These are phyloP conservation scores for Autographa pulchrina DNA, from an alignment of 2,888 invertebrate genomes.

Conservation along the genomic window DNA sequence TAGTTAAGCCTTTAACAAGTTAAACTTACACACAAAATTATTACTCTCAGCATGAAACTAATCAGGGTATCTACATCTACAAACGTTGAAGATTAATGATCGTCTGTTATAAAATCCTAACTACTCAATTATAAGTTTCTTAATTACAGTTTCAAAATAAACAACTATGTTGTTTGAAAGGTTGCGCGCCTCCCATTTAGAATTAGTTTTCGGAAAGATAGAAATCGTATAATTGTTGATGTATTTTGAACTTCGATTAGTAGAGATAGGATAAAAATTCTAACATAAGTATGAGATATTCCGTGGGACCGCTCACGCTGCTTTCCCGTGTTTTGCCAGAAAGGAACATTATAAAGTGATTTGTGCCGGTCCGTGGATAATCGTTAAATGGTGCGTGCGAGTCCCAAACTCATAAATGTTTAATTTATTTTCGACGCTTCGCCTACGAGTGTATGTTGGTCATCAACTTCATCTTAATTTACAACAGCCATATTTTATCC, in stretches of 20 bases:
- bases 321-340: slow-evolving; percentile 63
- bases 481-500: slow-evolving; percentile 17
- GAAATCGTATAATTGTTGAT: slow-evolving; percentile 41
- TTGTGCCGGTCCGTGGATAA: slow-evolving; percentile 73
- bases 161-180: slow-evolving; percentile 64
- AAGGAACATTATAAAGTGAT: slow-evolving; percentile 77
- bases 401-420: slow-evolving; percentile 70
- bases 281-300: slow-evolving; percentile 23
- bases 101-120: slow-evolving; percentile 57
- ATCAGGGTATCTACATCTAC: slow-evolving; percentile 33
- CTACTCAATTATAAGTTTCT: slow-evolving; percentile 61
- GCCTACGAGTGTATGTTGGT: slow-evolving; percentile 37
- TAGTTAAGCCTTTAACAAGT: slow-evolving; percentile 16
- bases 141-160: slow-evolving; percentile 66
- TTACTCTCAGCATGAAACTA: slow-evolving; percentile 20
- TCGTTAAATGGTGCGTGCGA: slow-evolving; percentile 71
- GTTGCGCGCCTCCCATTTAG: slow-evolving; percentile 28
- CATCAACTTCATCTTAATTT: slow-evolving; percentile 49
- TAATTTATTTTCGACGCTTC: slow-evolving; percentile 62
- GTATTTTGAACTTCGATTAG: slow-evolving; percentile 29
- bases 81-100: slow-evolving; percentile 58
- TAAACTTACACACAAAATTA: slow-evolving; percentile 14
- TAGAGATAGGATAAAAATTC: slow-evolving; percentile 15
- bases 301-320: slow-evolving; percentile 31
- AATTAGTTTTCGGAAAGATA: slow-evolving; percentile 36